Percentiles rank a stretch among this genome's conserved stretches.
Evolutionary conservation across 2,797 vertebrate genomes (phyloP).

Genomic region (Salarias fasciatus): DNA sequence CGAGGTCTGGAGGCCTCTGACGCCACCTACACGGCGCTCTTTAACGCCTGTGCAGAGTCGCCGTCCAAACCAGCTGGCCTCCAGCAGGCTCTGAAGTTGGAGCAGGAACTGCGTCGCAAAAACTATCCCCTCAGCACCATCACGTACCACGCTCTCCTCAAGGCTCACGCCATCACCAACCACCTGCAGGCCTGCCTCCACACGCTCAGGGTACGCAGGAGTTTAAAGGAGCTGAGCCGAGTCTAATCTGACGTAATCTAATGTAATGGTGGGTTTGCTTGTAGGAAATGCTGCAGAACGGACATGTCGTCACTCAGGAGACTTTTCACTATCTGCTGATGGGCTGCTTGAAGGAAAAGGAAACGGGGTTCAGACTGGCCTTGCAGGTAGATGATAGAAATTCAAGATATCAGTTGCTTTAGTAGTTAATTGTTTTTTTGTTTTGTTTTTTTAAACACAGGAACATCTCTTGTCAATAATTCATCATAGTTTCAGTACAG

Average conservation of each 20-base stretch:
- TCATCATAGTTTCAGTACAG: too few species aligned
- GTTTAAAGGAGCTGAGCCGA: background rate
- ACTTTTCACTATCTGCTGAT: conserved; percentile 93
- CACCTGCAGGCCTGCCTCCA: conserved; percentile 88
- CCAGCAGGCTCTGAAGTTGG: conserved; percentile 86
- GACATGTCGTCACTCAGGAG: conserved; percentile 85
- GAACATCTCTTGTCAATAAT: too few species aligned
- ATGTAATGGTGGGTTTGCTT: conserved; percentile 12
- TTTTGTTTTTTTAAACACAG: too few species aligned
- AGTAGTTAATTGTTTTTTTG: too few species aligned
- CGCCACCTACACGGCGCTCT: conserved; percentile 93
- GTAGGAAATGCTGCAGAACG: conserved; percentile 90
- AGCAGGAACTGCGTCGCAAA: conserved; percentile 86
- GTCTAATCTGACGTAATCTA: conserved; percentile 2
- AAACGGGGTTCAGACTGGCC: conserved; percentile 86
- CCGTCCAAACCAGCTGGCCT: conserved; percentile 87
- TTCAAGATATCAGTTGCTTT: background rate
- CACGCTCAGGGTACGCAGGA: conserved; percentile 83
- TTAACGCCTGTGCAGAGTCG: conserved; percentile 93
- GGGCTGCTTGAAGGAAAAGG: conserved; percentile 89
- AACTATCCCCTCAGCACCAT: conserved; percentile 85
- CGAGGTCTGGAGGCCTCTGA: conserved; percentile 83
- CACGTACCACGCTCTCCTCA: conserved; percentile 91
- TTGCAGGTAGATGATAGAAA: conserved; percentile 84
- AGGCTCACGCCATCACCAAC: conserved; percentile 86